phyloP scores from a whole-genome alignment of 2,113 vertebrate species.

The Stigmatopora nigra region DNA sequence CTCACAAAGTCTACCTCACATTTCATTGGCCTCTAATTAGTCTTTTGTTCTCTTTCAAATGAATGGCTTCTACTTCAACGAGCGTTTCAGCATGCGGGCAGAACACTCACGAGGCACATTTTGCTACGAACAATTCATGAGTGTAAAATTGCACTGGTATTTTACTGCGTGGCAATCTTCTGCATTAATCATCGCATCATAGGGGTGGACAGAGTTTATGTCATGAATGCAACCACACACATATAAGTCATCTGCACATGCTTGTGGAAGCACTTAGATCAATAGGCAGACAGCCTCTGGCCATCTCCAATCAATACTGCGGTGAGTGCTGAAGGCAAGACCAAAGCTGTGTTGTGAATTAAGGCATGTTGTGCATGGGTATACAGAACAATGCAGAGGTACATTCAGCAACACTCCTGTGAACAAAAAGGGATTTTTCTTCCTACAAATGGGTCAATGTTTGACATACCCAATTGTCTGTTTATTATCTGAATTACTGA shows the following conservation, averaged over 20 bases:
- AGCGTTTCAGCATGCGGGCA: background rate
- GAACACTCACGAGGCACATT: background rate
- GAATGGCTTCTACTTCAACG: background rate
- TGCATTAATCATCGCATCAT: constrained; percentile 52
- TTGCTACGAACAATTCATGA: constrained; percentile 32
- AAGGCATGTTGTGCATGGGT: constrained; percentile 5
- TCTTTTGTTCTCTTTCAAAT: background rate
- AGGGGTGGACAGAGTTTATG: constrained; percentile 2
- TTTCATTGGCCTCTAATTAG: background rate
- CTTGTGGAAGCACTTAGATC: constrained; percentile 58
- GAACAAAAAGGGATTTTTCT: constrained; percentile 27
- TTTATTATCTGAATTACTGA: no score
- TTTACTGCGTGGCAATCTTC: constrained; percentile 27
- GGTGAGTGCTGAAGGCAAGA: constrained; percentile 45
- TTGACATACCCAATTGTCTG: constrained; percentile 6
- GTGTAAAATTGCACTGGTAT: constrained; percentile 43
- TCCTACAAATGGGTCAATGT: constrained; percentile 41
- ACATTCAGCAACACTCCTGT: background rate
- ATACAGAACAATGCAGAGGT: constrained; percentile 8
- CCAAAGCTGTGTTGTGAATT: constrained; percentile 32
- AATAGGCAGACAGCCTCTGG: constrained; percentile 52
- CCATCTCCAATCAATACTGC: constrained; percentile 55
- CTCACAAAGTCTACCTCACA: background rate
- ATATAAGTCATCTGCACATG: constrained; percentile 52
- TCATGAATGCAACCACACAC: constrained; percentile 13